phyloP scores from a whole-genome alignment of 2,797 vertebrate species.

The Bradypodion ventrale region DNA sequence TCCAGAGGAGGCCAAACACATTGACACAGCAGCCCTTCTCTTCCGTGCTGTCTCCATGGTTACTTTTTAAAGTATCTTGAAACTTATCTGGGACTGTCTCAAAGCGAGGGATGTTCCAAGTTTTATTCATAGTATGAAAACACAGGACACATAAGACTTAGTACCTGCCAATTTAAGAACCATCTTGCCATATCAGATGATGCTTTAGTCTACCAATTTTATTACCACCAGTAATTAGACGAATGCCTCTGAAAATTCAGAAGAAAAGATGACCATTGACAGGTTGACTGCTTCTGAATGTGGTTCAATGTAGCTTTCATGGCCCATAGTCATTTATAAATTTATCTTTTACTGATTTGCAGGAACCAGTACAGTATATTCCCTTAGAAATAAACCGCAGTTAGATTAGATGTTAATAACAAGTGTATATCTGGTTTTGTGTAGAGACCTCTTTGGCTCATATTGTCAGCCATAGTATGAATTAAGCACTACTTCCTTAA shows the following conservation, averaged over 20 bases:
- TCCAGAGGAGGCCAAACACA: conserved; percentile 10
- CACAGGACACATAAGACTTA: not conserved
- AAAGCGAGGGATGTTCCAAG: not conserved
- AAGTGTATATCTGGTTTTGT: not conserved
- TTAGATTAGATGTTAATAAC: not conserved
- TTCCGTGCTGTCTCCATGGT: conserved; percentile 18
- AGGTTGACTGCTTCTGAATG: not conserved
- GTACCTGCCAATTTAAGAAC: not conserved
- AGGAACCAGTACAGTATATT: no score
- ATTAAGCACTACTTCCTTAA: not conserved
- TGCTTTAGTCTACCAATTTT: not conserved
- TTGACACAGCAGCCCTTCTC: not conserved
- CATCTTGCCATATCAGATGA: not conserved
- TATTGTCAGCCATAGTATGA: not conserved
- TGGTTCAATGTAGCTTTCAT: not conserved
- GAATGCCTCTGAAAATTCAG: not conserved
- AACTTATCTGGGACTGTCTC: not conserved
- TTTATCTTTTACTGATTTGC: not conserved
- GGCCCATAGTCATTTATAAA: not conserved
- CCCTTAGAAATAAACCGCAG: not conserved
- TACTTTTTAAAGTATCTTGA: conserved; percentile 19
- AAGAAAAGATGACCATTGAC: not conserved
- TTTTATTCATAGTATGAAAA: not conserved
- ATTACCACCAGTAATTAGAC: no score
- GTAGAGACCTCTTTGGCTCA: not conserved